Percentiles rank a stretch among this genome's conserved stretches.
phyloP scores from a whole-genome alignment of 1,140 invertebrate genomes.

The Drosophila athabasca region DNA sequence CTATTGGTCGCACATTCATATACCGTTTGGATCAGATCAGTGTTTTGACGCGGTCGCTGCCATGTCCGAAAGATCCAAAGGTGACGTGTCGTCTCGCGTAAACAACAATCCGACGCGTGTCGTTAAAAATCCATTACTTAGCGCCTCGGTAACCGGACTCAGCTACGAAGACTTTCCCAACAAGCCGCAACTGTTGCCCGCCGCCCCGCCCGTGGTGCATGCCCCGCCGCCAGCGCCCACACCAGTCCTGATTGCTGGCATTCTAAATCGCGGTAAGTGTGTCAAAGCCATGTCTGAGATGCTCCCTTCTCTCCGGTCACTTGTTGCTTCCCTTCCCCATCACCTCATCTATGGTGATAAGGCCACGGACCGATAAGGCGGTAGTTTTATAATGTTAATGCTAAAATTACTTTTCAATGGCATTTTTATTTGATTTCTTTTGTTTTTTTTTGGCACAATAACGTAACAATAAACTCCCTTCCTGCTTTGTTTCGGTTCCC shows the following conservation, averaged over 20 bases:
- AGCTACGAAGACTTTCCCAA: conserved; percentile 81
- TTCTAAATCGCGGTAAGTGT: conserved; percentile 80
- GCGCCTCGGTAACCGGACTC: conserved; percentile 79
- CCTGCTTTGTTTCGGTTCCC: background rate
- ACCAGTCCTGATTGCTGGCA: conserved; percentile 64
- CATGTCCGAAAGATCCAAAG: conserved; percentile 81
- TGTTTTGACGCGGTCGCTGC: conserved; percentile 18
- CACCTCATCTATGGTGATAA: conserved; percentile 21
- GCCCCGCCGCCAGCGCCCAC: conserved; percentile 60
- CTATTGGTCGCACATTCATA: background rate
- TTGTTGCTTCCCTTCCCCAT: background rate
- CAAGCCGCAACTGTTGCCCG: conserved; percentile 77
- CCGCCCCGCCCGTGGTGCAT: conserved; percentile 76
- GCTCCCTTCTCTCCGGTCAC: conserved; percentile 10
- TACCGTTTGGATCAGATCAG: background rate
- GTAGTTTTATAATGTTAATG: background rate
- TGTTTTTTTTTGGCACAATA: conserved; percentile 34
- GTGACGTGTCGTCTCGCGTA: conserved; percentile 78
- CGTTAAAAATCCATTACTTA: conserved; percentile 79
- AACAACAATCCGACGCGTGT: conserved; percentile 64
- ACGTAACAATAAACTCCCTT: conserved; percentile 26
- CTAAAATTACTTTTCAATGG: conserved; percentile 4
- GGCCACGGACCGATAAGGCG: conserved; percentile 1
- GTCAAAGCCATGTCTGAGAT: conserved; percentile 44
- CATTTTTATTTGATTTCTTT: conserved; percentile 38